A percentile compares a stretch with the other conserved stretches of the same genome.
Evolutionary conservation across 1,140 invertebrate genomes (phyloP).

Genomic region (Drosophila santomea): DNA sequence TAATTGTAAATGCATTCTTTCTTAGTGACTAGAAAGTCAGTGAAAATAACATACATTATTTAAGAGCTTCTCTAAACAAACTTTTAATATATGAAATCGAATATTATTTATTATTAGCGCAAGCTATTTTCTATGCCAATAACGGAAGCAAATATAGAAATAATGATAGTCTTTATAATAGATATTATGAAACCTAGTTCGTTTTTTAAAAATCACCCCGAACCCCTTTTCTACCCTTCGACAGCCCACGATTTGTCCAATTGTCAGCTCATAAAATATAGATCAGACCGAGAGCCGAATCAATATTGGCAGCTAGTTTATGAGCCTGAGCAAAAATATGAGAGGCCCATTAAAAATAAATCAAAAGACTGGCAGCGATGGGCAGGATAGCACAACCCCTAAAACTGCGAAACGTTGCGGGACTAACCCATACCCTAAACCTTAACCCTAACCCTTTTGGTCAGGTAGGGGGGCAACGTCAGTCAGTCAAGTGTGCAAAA

Average conservation of each 20-base stretch:
- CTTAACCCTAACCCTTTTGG: conserved; percentile 56
- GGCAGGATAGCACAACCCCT: conserved; percentile 35
- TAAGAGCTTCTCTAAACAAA: background rate
- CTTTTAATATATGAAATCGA: background rate
- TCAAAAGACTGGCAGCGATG: conserved; percentile 59
- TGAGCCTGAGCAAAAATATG: conserved; percentile 67
- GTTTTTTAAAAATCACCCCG: conserved; percentile 17
- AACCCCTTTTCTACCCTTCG: conserved; percentile 10
- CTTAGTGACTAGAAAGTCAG: too few species aligned
- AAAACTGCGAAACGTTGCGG: conserved; percentile 13
- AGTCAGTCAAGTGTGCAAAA: conserved; percentile 80
- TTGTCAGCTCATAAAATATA: conserved; percentile 80
- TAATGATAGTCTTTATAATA: background rate
- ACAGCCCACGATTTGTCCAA: conserved; percentile 69
- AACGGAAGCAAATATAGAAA: background rate
- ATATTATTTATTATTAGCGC: too few species aligned
- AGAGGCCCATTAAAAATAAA: conserved; percentile 78
- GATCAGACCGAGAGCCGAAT: conserved; percentile 53
- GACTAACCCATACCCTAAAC: conserved; percentile 25
- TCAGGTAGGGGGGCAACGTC: conserved; percentile 48
- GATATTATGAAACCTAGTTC: background rate
- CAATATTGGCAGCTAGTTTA: conserved; percentile 68
- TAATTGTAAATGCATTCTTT: background rate
- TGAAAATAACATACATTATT: background rate
- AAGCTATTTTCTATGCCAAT: background rate